Percentiles rank a stretch among this genome's conserved stretches.
These are phyloP conservation scores for Podargus strigoides DNA, from an alignment of 2,797 vertebrate species.

Conservation along the genomic window DNA sequence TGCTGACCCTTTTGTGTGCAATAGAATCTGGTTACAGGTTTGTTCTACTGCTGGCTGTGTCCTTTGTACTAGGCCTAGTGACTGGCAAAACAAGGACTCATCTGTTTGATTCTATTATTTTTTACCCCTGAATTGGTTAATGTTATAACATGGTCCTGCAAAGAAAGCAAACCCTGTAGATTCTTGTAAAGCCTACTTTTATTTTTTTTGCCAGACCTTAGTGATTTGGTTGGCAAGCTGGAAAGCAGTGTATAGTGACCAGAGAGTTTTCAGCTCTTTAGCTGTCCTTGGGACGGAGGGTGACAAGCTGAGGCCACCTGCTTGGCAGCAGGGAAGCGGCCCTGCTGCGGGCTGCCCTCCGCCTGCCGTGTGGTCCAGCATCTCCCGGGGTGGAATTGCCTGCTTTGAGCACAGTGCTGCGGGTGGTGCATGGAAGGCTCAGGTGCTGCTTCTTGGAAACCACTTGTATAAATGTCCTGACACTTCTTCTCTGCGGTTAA, in stretches of 20 bases:
- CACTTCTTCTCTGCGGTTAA: constrained; percentile 37
- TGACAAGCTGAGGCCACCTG: background rate
- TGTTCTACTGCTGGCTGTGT: too few species aligned
- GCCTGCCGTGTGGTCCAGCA: background rate
- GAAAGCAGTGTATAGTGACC: background rate
- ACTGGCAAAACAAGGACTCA: too few species aligned
- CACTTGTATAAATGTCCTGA: background rate
- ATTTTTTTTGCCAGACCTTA: background rate
- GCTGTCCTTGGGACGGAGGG: background rate
- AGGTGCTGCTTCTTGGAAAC: constrained; percentile 26
- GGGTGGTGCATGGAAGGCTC: constrained; percentile 22
- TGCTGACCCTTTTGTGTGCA: too few species aligned
- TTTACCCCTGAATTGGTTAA: background rate
- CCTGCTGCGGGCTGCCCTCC: background rate
- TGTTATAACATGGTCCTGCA: background rate
- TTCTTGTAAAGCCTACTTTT: background rate
- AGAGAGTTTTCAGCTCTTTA: background rate
- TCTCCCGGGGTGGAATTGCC: background rate
- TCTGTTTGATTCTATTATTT: background rate
- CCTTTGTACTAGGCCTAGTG: too few species aligned
- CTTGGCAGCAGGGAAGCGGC: background rate
- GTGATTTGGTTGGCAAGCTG: background rate
- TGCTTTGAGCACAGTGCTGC: background rate
- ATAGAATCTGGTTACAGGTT: too few species aligned
- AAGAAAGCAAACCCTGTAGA: background rate